Conservation (phyloP, 2,888 invertebrate genomes). For the Lamellibrachia satsuma region DNA sequence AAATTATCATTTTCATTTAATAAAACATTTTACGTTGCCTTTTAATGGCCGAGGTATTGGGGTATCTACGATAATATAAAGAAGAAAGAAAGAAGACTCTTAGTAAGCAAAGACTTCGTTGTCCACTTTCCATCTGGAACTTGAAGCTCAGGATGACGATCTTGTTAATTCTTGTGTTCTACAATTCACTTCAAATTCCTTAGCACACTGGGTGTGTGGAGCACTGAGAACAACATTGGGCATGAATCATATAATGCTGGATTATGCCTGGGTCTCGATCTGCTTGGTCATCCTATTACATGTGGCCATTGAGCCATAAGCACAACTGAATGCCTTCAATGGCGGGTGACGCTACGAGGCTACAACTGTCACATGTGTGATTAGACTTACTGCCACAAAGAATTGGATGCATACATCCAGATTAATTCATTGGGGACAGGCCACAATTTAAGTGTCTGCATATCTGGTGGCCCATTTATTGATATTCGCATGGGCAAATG, state of each 20-base stretch:
- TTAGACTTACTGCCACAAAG: background rate
- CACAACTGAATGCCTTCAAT: background rate
- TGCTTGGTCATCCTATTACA: background rate
- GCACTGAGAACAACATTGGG: background rate
- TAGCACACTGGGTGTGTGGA: no score
- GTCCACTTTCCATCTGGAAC: background rate
- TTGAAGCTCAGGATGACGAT: background rate
- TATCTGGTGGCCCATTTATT: background rate
- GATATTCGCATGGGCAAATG: background rate
- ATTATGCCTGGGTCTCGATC: background rate
- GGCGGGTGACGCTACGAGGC: background rate
- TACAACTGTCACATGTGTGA: background rate
- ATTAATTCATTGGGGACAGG: background rate
- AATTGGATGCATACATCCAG: background rate
- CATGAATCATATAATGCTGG: background rate
- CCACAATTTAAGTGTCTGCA: background rate
- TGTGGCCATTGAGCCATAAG: background rate
- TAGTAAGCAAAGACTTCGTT: background rate
- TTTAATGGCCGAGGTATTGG: no score
- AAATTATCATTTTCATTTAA: no score
- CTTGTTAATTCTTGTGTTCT: background rate
- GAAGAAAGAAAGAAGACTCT: no score
- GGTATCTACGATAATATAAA: no score
- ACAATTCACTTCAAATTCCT: background rate
- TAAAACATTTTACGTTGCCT: no score